phyloP scores from a whole-genome alignment of 92 coral and sea anemone genomes.

The Phenganax marumi region DNA sequence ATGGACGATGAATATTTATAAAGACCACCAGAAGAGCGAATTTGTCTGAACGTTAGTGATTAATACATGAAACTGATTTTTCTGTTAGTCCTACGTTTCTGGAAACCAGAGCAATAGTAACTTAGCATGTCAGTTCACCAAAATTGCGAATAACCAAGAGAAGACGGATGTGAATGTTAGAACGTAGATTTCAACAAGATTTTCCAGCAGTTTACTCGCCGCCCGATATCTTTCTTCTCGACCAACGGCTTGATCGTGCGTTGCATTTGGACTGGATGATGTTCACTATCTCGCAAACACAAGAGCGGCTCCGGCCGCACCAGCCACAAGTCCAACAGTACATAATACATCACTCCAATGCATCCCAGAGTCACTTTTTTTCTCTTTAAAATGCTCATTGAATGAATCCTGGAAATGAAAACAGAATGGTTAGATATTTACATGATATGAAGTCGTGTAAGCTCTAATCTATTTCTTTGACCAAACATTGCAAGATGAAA shows the following conservation, averaged over 20 bases:
- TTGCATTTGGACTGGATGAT: neutral
- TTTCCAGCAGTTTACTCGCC: neutral
- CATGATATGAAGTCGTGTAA: neutral
- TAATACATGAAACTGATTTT: too few relatives aligned
- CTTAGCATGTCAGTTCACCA: too few relatives aligned
- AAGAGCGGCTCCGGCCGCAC: slow-evolving; percentile 38
- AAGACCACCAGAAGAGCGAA: too few relatives aligned
- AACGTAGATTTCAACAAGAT: neutral
- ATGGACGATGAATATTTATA: too few relatives aligned
- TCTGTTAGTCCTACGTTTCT: too few relatives aligned
- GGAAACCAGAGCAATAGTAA: too few relatives aligned
- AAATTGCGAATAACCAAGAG: neutral
- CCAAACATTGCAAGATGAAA: neutral
- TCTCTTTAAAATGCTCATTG: slow-evolving; percentile 78
- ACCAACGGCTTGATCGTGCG: slow-evolving; percentile 1
- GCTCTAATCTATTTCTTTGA: neutral
- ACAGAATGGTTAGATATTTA: neutral
- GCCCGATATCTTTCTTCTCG: neutral
- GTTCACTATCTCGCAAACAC: slow-evolving; percentile 36
- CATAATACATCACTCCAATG: slow-evolving; percentile 80
- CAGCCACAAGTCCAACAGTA: slow-evolving; percentile 27
- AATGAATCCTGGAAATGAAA: slow-evolving; percentile 70
- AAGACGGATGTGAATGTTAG: neutral
- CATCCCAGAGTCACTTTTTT: slow-evolving; percentile 67
- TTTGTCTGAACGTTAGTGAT: too few relatives aligned